Conservation (phyloP, 2,113 vertebrate species). For the Accipiter virgatus region DNA sequence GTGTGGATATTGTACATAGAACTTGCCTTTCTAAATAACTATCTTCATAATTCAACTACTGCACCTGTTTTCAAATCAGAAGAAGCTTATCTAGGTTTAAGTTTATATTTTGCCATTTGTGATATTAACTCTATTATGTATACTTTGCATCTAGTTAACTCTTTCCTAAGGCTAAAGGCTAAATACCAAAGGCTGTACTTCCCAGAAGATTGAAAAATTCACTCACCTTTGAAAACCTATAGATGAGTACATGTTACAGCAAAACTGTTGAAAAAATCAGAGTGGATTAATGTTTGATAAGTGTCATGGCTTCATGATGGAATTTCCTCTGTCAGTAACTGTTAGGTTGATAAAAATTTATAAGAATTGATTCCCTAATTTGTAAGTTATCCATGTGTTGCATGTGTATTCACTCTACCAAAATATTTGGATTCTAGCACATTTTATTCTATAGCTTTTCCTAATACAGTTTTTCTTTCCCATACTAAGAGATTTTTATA, state of each 20-base stretch:
- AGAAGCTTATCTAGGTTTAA: not conserved
- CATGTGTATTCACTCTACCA: not conserved
- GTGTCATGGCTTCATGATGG: not conserved
- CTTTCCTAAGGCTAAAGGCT: not conserved
- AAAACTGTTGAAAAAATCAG: not conserved
- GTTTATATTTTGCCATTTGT: not conserved
- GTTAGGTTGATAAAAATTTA: not conserved
- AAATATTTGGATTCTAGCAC: not conserved
- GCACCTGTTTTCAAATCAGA: not conserved
- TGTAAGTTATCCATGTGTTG: not conserved
- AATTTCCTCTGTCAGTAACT: not conserved
- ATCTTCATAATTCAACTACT: not conserved
- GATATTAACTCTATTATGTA: not conserved
- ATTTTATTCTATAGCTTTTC: slow-evolving; percentile 21
- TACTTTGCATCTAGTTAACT: not conserved
- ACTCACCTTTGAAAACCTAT: not conserved
- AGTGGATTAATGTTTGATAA: not conserved
- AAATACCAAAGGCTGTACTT: not conserved
- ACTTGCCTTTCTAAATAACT: not conserved
- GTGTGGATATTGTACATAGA: not conserved
- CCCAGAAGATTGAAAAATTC: not conserved
- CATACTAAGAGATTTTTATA: not conserved
- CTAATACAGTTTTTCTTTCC: not conserved
- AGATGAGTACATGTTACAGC: not conserved
- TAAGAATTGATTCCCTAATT: not conserved